These are phyloP conservation scores for Zosterops japonicus DNA, from an alignment of 2,113 vertebrate genomes.

Conservation along the genomic window DNA sequence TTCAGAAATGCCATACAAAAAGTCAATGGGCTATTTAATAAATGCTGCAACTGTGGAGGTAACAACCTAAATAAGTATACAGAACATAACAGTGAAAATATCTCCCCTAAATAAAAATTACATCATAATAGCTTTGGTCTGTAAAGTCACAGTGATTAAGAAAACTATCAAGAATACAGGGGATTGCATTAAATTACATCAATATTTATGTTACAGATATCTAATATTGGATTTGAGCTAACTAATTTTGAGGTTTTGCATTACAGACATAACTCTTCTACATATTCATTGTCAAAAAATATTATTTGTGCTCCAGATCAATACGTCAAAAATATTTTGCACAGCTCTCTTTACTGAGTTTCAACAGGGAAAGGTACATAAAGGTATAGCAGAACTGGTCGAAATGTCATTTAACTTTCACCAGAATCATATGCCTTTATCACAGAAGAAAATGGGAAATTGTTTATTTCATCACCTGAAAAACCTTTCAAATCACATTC, in stretches of 20 bases:
- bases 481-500: background rate
- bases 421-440: background rate
- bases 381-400: background rate
- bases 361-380: background rate
- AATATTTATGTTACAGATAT: background rate
- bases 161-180: background rate
- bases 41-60: background rate
- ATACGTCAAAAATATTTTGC: background rate
- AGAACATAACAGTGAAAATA: background rate
- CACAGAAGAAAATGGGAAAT: background rate
- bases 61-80: background rate
- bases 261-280: background rate
- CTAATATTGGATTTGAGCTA: background rate
- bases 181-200: background rate
- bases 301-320: background rate
- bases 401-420: background rate
- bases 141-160: background rate
- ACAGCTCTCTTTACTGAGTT: background rate
- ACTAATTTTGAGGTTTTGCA: background rate
- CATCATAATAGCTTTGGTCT: background rate
- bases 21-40: background rate
- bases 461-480: background rate
- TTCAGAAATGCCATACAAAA: background rate
- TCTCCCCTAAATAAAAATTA: background rate
- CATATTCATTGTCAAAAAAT: background rate